Evolutionary conservation across 2,113 vertebrate genomes (phyloP).

Genomic region (Pluvianellus socialis): DNA sequence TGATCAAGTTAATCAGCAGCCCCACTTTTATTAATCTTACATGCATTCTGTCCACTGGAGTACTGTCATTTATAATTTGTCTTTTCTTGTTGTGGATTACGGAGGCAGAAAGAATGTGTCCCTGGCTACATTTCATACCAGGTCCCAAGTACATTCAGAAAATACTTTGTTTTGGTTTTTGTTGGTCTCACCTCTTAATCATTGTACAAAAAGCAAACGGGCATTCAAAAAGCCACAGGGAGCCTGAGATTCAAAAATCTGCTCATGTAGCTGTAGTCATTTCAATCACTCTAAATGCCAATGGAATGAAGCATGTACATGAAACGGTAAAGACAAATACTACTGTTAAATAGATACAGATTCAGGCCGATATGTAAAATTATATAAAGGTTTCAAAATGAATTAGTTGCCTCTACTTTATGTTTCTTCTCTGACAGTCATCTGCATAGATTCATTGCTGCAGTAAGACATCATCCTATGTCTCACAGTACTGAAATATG

Average conservation of each 20-base stretch:
- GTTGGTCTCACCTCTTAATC: not conserved
- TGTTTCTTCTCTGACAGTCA: slow-evolving; percentile 14
- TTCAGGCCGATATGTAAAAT: not conserved
- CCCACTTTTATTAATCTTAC: not conserved
- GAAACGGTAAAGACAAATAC: not conserved
- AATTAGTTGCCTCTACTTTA: slow-evolving; percentile 15
- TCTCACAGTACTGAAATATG: slow-evolving; percentile 5
- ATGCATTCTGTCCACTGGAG: not conserved
- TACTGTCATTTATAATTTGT: not conserved
- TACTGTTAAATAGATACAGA: not conserved
- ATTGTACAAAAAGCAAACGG: not conserved
- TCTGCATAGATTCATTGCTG: slow-evolving; percentile 33
- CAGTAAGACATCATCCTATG: slow-evolving; percentile 2
- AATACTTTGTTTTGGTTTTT: not conserved
- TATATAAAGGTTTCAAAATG: not conserved
- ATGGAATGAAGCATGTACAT: not conserved
- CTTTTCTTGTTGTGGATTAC: not conserved
- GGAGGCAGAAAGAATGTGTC: not conserved
- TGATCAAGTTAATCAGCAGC: not conserved
- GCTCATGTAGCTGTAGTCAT: not conserved
- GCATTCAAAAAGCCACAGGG: not conserved
- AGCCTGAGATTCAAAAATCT: not conserved
- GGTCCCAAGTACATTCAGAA: not conserved
- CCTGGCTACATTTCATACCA: not conserved
- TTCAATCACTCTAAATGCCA: slow-evolving; percentile 5